Evolutionary conservation across 1,140 invertebrate species (phyloP).

Genomic region (Leucophenga varia): DNA sequence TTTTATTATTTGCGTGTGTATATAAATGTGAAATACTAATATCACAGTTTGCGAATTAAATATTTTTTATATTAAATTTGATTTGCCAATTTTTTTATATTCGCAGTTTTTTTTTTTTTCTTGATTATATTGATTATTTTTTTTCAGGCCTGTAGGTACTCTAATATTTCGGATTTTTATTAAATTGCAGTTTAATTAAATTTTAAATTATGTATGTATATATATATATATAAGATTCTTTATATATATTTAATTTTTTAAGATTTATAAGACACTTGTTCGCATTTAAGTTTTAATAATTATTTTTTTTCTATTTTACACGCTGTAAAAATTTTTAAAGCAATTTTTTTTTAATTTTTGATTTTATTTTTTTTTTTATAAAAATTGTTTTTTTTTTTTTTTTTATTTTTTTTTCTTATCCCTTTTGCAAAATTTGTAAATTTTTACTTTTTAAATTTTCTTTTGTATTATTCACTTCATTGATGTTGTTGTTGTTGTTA

Average conservation of each 20-base stretch:
- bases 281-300: slow-evolving; percentile 36
- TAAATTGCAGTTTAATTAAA: slow-evolving; percentile 17
- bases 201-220: slow-evolving; percentile 4
- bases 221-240: slow-evolving; percentile 7
- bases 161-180: slow-evolving; percentile 42
- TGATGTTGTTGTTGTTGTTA: slow-evolving; percentile 30
- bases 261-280: slow-evolving; percentile 43
- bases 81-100: slow-evolving; percentile 22
- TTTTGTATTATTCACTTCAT: slow-evolving; percentile 21
- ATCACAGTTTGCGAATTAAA: slow-evolving; percentile 39
- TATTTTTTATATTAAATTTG: slow-evolving; percentile 25
- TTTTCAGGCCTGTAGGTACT: slow-evolving; percentile 47
- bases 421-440: slow-evolving; percentile 44
- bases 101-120: too few species aligned
- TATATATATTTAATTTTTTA: slow-evolving; percentile 19
- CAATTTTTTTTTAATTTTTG: slow-evolving; percentile 16
- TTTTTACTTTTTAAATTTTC: too few species aligned
- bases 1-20: slow-evolving; percentile 16
- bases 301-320: too few species aligned
- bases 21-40: slow-evolving; percentile 46
- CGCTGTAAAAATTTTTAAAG: slow-evolving; percentile 25
- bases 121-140: slow-evolving; percentile 32
- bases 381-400: slow-evolving; percentile 12
- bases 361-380: slow-evolving; percentile 14
- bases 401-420: slow-evolving; percentile 21